A percentile compares a stretch with the other conserved stretches of the same genome.
These are phyloP conservation scores for Micronycteris hirsuta DNA, from an alignment of 2,113 vertebrate species.

Conservation along the genomic window DNA sequence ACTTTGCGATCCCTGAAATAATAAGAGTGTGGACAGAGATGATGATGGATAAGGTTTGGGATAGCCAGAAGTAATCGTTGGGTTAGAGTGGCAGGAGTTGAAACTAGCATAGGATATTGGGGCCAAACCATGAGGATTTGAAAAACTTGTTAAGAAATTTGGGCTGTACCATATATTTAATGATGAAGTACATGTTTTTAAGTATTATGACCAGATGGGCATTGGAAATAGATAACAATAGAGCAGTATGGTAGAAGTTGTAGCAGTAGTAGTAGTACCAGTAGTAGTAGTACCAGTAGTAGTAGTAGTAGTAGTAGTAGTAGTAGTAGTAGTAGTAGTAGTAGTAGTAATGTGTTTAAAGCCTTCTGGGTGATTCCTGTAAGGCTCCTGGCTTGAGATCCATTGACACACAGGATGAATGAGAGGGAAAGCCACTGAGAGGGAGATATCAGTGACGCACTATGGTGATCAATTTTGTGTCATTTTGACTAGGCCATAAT, in stretches of 20 bases:
- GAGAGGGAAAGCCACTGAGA: neutral
- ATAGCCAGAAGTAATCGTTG: neutral
- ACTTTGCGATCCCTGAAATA: neutral
- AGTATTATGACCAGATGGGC: neutral
- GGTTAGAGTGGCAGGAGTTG: neutral
- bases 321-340: too few relatives aligned
- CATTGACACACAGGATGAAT: neutral
- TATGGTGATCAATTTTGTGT: neutral
- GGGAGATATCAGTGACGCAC: neutral
- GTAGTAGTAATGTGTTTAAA: neutral
- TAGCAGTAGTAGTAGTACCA: neutral
- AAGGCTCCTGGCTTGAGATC: neutral
- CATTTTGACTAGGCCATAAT: neutral
- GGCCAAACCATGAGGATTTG: neutral
- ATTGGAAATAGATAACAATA: neutral
- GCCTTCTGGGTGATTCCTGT: neutral
- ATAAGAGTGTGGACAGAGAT: neutral
- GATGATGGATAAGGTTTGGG: neutral
- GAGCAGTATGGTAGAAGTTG: neutral
- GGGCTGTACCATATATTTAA: neutral
- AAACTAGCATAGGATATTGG: neutral
- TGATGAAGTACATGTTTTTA: neutral
- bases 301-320: neutral
- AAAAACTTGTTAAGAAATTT: neutral
- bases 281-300: neutral